Evolutionary conservation across 2,113 vertebrate species (phyloP).

Genomic region (Neotragus moschatus): DNA sequence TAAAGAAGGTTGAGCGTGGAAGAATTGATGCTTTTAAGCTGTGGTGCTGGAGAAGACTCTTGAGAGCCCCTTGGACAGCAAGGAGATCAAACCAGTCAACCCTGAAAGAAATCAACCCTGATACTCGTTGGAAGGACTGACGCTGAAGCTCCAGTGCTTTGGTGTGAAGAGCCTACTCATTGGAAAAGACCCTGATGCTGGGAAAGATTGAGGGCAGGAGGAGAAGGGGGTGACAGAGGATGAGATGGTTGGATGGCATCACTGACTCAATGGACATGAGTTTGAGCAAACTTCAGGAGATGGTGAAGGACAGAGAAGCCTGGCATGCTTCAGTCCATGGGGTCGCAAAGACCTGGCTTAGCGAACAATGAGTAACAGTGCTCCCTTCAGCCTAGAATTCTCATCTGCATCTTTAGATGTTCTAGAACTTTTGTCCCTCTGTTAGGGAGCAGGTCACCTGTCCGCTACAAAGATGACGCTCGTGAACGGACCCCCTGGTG

Average conservation of each 20-base stretch:
- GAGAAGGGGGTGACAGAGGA: neutral
- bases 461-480: neutral
- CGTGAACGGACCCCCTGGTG: neutral
- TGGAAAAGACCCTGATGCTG: neutral
- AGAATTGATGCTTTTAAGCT: neutral
- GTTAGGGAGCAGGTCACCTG: neutral
- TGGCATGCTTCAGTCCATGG: fast-evolving
- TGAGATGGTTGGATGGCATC: neutral
- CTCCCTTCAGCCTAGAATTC: neutral
- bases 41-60: neutral
- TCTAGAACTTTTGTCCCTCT: neutral
- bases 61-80: neutral
- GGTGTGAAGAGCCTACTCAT: neutral
- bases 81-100: neutral
- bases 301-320: neutral
- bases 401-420: neutral
- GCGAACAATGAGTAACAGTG: neutral
- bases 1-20: neutral
- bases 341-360: neutral
- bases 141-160: neutral
- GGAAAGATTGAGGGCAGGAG: neutral
- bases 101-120: neutral
- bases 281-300: neutral
- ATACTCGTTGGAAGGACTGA: neutral
- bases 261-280: neutral